phyloP scores from a whole-genome alignment of 30 jellyfish, hydroid and myxozoan species.

The Hydractinia symbiolongicarpus region DNA sequence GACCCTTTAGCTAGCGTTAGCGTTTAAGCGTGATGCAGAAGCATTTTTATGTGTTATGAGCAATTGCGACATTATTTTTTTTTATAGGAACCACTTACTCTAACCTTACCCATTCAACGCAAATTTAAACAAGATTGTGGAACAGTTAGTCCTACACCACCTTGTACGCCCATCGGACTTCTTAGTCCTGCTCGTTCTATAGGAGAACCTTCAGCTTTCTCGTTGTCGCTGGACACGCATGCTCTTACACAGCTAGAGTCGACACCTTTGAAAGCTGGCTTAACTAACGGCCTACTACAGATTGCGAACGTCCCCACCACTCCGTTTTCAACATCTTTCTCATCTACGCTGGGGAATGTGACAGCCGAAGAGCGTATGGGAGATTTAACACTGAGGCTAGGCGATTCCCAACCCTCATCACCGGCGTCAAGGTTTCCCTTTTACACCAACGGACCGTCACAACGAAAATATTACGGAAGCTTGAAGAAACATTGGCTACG shows the following conservation, averaged over 20 bases:
- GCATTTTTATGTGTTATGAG: too few relatives aligned
- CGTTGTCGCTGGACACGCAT: conserved; percentile 23
- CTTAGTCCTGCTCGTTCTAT: conserved; percentile 4
- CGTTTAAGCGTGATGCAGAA: too few relatives aligned
- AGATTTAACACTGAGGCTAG: not conserved
- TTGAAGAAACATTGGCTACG: conserved; percentile 25
- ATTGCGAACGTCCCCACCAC: conserved; percentile 19
- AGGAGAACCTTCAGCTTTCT: conserved; percentile 2
- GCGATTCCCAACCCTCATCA: conserved; percentile 8
- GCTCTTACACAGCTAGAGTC: conserved; percentile 1
- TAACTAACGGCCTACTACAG: conserved; percentile 32
- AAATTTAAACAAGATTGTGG: not conserved
- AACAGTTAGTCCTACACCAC: conserved; percentile 28
- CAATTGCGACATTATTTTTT: not conserved
- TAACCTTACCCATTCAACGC: conserved; percentile 18
- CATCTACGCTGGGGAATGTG: conserved; percentile 1
- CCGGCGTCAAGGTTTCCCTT: not conserved
- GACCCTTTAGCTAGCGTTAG: too few relatives aligned
- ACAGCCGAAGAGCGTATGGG: conserved; percentile 37
- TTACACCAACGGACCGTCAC: not conserved
- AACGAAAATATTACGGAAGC: conserved; percentile 15
- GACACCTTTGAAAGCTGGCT: conserved; percentile 16
- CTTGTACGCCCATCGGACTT: conserved; percentile 17
- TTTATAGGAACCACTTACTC: conserved; percentile 26
- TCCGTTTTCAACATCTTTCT: conserved; percentile 5